Conservation (phyloP, 2,797 vertebrate species). For the Ispidina picta region DNA sequence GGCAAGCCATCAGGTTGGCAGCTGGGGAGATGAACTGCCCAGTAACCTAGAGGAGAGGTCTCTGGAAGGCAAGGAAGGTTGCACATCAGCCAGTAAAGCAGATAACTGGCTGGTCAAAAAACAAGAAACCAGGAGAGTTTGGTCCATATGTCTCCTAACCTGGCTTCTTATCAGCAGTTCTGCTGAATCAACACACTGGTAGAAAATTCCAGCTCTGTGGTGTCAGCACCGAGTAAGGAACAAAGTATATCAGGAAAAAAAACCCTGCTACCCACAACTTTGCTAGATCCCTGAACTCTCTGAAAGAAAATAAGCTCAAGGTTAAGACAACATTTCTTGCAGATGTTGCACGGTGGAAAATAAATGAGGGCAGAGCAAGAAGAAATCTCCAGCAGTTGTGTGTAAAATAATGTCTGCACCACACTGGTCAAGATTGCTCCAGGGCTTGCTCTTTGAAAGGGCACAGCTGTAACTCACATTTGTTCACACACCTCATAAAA, state of each 20-base stretch:
- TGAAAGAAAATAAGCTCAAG: not conserved
- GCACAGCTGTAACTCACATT: not conserved
- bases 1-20: not conserved
- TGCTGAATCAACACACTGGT: not conserved
- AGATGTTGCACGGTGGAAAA: not conserved
- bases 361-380: not conserved
- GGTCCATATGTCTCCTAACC: not conserved
- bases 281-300: not conserved
- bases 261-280: not conserved
- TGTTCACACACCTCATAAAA: slow-evolving; percentile 33
- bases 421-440: slow-evolving; percentile 26
- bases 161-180: not conserved
- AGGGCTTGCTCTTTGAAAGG: slow-evolving; percentile 28
- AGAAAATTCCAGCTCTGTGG: not conserved
- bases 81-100: not conserved
- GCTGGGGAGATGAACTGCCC: not conserved
- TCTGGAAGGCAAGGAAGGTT: not conserved
- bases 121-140: not conserved
- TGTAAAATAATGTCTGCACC: not conserved
- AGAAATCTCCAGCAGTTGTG: not conserved
- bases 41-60: not conserved
- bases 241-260: not conserved
- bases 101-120: not conserved
- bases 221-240: not conserved
- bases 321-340: not conserved